Conservation (phyloP, 2,797 vertebrate genomes). For the Cyprinodon diabolis region DNA sequence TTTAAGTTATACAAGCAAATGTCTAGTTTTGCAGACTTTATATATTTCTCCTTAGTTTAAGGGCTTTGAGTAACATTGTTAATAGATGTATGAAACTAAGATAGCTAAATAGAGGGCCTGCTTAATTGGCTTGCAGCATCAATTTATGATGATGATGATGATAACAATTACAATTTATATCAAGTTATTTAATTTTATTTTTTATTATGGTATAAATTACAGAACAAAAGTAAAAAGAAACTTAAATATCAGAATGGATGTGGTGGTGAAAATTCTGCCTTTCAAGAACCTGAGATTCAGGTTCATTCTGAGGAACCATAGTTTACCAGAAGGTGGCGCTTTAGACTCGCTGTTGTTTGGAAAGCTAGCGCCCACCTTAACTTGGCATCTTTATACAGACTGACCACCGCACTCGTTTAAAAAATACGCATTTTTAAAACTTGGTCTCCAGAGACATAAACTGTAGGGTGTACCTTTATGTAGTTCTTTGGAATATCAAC, state of each 20-base stretch:
- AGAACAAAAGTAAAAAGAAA: neutral
- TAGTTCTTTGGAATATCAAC: neutral
- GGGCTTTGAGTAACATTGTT: too few species aligned
- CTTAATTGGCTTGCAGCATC: too few species aligned
- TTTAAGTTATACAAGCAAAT: neutral
- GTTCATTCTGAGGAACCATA: neutral
- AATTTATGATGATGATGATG: too few species aligned
- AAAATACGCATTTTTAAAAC: conserved; percentile 24
- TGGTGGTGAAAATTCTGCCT: neutral
- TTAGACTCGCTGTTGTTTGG: conserved; percentile 62
- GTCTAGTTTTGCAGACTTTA: neutral
- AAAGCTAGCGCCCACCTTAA: neutral
- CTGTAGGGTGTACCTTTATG: neutral
- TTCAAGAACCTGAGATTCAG: neutral
- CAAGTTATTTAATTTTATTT: neutral
- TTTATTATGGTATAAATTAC: neutral
- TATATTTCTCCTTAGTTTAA: too few species aligned
- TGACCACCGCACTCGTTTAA: conserved; percentile 44
- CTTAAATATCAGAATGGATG: neutral
- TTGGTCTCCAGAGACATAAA: conserved; percentile 19
- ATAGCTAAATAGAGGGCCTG: too few species aligned
- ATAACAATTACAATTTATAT: too few species aligned
- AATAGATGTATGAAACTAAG: too few species aligned
- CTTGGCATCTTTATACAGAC: conserved; percentile 48
- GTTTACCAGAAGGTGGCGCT: conserved; percentile 71